These are phyloP conservation scores for Actenoides lindsayi DNA, from an alignment of 2,113 vertebrate species.

Conservation along the genomic window DNA sequence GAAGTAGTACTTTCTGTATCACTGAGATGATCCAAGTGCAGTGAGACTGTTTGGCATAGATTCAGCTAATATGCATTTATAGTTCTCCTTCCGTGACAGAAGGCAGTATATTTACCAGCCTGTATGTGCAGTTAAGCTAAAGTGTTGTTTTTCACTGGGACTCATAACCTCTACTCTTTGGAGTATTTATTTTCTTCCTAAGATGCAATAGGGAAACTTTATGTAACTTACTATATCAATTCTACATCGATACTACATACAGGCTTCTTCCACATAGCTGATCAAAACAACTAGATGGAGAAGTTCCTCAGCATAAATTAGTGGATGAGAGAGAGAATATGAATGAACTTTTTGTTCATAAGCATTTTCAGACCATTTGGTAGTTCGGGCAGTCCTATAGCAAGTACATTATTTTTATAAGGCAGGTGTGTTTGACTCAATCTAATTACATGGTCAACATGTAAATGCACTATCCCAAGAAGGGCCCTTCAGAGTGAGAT, in stretches of 20 bases:
- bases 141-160: slow-evolving; percentile 50
- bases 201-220: slow-evolving; percentile 35
- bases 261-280: background rate
- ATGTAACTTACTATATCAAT: slow-evolving; percentile 37
- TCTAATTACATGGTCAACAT: background rate
- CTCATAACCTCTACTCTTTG: slow-evolving; percentile 47
- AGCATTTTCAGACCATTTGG: background rate
- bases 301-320: background rate
- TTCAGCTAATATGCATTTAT: slow-evolving; percentile 60
- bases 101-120: slow-evolving; percentile 56
- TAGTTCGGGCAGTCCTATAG: background rate
- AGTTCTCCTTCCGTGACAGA: slow-evolving; percentile 46
- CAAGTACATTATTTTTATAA: background rate
- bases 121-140: slow-evolving; percentile 19
- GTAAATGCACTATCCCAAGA: background rate
- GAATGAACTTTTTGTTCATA: background rate
- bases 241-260: background rate
- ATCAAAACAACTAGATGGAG: background rate
- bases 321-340: background rate
- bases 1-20: slow-evolving; percentile 18
- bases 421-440: background rate
- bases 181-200: slow-evolving; percentile 59
- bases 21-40: slow-evolving; percentile 24
- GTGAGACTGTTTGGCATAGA: slow-evolving; percentile 20
- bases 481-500: background rate